Evolutionary conservation across 1,140 invertebrate species (phyloP), one percentile per base, ranked within the genome.

Genomic region (Galendromus occidentalis): DNA sequence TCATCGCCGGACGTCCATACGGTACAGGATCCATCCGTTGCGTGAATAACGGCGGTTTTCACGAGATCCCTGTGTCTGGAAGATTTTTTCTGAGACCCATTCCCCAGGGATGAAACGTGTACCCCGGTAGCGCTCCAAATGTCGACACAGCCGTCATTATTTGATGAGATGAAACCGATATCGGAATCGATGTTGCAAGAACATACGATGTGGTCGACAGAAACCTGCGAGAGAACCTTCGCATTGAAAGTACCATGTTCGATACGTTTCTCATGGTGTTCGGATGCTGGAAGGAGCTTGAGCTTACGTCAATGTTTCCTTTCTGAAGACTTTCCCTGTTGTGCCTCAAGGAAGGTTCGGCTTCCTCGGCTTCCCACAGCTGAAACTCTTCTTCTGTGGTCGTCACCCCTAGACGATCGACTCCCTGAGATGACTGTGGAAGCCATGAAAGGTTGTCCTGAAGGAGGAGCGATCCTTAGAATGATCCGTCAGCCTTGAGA

Each of bases 311-410:
- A 9, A 39, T 9, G 33, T 9, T 9, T 4, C 20, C 51, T 9
- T 59, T 33, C 4, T 20, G 25, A 14, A 59, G 51, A 25, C 33
- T 59, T 9, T 59, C 51, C 25, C 51, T n/a, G 20, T 2, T 59
- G 4, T 25, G 25, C 25, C 51, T 25, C 25, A 22, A 18, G 4
- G 25, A 20, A 17, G 51, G 51, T 9, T 59, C 51, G 9, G 51
- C 51, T 6, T 59, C 51, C 5, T 59, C 51, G 33, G 51, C 51
- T 33, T 59, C 51, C 51, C 51, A 59, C 51, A 25, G 33, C 51
- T 59, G 51, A 22, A 59, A 59, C 20, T 59, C 51, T 22, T 59
- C 51, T 25, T 59, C 51, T 4, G 51, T 20, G 14, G 51, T 59
- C 51, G 25, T 22, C 1, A 59, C 22, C 1, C 25, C 51, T 2